These are phyloP conservation scores for Sinelater perroti DNA, from an alignment of 2,888 invertebrate genomes.

Conservation along the genomic window DNA sequence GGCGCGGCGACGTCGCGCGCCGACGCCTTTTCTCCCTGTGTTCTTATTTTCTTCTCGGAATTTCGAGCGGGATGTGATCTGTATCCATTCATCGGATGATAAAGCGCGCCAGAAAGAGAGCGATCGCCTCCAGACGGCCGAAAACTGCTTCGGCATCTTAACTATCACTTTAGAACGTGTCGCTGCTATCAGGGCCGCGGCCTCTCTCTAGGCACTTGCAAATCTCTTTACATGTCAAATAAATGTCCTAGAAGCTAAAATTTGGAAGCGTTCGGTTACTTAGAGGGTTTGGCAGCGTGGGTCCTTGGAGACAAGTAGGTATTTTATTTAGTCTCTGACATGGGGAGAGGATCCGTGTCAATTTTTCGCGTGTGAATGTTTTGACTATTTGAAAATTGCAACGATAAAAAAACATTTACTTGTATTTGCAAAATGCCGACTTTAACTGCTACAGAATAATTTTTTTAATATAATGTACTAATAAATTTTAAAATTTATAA, in stretches of 20 bases:
- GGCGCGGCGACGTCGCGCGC: too few relatives aligned
- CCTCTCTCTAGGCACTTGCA: slow-evolving; percentile 26
- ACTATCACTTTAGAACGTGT: slow-evolving; percentile 21
- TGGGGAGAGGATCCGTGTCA: too few relatives aligned
- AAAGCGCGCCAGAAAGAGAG: slow-evolving; percentile 2
- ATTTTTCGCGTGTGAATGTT: too few relatives aligned
- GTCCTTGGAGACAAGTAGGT: too few relatives aligned
- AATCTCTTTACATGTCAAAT: slow-evolving; percentile 27
- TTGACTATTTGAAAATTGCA: too few relatives aligned
- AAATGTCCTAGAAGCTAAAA: slow-evolving; percentile 22
- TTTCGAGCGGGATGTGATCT: slow-evolving; percentile 1
- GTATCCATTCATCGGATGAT: slow-evolving; percentile 11
- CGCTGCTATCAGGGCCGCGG: slow-evolving; percentile 15
- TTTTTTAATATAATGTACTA: too few relatives aligned
- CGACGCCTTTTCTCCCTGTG: background rate
- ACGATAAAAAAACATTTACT: too few relatives aligned
- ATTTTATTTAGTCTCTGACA: too few relatives aligned
- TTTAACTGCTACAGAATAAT: too few relatives aligned
- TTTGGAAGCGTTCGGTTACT: slow-evolving; percentile 13
- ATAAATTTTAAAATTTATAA: too few relatives aligned
- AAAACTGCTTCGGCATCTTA: slow-evolving; percentile 27
- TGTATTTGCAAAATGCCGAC: too few relatives aligned
- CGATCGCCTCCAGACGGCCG: background rate
- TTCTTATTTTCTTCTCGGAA: background rate
- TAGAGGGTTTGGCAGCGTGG: background rate